Conservation (phyloP, 2,797 vertebrate species). For the Trachops cirrhosus region DNA sequence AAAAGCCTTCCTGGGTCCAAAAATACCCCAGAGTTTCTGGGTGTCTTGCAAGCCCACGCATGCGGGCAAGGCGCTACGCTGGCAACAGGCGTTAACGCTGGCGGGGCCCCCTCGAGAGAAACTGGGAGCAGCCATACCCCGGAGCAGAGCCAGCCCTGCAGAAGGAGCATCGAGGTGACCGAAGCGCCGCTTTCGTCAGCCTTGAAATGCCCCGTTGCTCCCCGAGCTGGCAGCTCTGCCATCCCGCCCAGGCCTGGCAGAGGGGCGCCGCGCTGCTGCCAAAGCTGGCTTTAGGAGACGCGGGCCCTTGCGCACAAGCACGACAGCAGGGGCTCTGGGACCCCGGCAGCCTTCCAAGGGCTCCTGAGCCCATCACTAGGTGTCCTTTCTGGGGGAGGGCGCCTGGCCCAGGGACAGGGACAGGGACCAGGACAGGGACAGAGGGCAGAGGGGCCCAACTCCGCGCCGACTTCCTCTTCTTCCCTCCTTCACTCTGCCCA, state of each 20-base stretch:
- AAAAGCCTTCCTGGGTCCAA: neutral
- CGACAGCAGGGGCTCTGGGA: neutral
- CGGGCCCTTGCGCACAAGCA: neutral
- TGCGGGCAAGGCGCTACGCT: fast-evolving
- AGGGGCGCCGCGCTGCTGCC: neutral
- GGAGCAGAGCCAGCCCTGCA: neutral
- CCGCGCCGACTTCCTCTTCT: fast-evolving
- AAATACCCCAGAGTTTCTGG: neutral
- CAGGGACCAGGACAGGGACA: no score
- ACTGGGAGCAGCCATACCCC: fast-evolving
- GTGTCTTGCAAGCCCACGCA: neutral
- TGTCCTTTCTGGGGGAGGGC: neutral
- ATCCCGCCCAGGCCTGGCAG: neutral
- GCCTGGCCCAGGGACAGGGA: neutral
- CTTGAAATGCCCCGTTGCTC: neutral
- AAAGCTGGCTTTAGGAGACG: neutral
- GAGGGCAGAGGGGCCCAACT: neutral
- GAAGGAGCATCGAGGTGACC: neutral
- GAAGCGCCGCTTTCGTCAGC: neutral
- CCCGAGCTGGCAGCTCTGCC: neutral
- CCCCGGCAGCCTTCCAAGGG: neutral
- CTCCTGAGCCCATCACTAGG: neutral
- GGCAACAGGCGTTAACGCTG: neutral
- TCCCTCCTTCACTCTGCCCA: neutral
- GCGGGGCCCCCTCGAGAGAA: neutral